These are phyloP conservation scores for Bembecia ichneumoniformis DNA, from an alignment of 2,888 invertebrate genomes.

Conservation along the genomic window DNA sequence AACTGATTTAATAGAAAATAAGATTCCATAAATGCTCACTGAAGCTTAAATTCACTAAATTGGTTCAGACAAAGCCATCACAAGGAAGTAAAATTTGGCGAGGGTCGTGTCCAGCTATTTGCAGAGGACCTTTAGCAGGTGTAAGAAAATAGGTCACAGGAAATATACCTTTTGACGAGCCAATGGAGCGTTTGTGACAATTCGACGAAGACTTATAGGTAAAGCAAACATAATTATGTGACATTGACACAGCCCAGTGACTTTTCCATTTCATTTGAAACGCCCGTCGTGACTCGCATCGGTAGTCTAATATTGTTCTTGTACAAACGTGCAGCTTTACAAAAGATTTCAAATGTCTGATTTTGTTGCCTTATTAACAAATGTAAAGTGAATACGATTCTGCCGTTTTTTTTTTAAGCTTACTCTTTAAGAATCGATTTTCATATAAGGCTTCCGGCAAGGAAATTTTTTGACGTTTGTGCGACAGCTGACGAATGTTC, in stretches of 20 bases:
- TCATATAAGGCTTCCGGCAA: too few species aligned
- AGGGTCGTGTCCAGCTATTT: slow-evolving; percentile 10
- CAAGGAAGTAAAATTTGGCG: neutral
- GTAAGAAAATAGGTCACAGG: slow-evolving; percentile 10
- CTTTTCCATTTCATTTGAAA: slow-evolving; percentile 6
- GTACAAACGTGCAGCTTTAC: neutral
- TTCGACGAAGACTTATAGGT: slow-evolving; percentile 10
- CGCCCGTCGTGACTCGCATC: neutral
- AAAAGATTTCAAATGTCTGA: too few species aligned
- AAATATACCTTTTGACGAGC: slow-evolving; percentile 7
- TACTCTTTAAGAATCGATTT: too few species aligned
- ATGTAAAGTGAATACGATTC: too few species aligned
- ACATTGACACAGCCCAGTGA: slow-evolving; percentile 7
- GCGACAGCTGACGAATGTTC: too few species aligned
- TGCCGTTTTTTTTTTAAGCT: too few species aligned
- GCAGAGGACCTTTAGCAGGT: slow-evolving; percentile 7
- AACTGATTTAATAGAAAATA: slow-evolving; percentile 5
- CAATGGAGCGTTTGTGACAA: slow-evolving; percentile 14
- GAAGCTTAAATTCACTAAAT: slow-evolving; percentile 2
- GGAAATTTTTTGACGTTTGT: too few species aligned
- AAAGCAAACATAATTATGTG: slow-evolving; percentile 28
- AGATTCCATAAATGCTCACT: slow-evolving; percentile 7
- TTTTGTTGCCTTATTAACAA: too few species aligned
- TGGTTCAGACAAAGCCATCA: neutral
- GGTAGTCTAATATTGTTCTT: neutral